phyloP scores from a whole-genome alignment of 2,888 invertebrate genomes.

The Choristoneura rosaceana region DNA sequence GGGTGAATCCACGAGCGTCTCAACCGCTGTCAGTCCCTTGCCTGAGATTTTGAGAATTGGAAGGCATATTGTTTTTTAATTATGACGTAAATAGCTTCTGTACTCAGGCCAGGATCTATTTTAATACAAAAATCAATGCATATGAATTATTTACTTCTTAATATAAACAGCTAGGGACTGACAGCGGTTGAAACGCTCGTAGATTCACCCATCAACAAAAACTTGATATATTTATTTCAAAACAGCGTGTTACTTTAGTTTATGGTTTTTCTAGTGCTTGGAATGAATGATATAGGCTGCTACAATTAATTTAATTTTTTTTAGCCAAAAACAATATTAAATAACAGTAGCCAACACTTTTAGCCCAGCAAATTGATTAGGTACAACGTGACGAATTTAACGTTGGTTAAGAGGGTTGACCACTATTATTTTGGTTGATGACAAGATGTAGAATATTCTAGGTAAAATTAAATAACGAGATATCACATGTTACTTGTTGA shows the following conservation, averaged over 20 bases:
- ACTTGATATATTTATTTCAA: neutral
- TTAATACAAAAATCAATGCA: too few species aligned
- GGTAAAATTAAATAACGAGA: neutral
- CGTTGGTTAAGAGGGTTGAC: neutral
- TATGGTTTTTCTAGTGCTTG: neutral
- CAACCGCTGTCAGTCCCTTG: too few species aligned
- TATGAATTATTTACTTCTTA: too few species aligned
- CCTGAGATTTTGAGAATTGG: too few species aligned
- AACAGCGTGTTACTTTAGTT: neutral
- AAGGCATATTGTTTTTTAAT: too few species aligned
- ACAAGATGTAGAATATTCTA: neutral
- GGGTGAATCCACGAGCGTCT: too few species aligned
- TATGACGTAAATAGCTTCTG: too few species aligned
- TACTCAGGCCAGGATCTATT: too few species aligned
- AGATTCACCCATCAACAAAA: too few species aligned
- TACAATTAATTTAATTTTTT: neutral
- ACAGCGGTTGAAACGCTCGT: too few species aligned
- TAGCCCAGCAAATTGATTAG: neutral
- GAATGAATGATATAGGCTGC: neutral
- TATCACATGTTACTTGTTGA: conserved; percentile 2
- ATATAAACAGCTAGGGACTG: too few species aligned
- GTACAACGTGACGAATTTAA: neutral
- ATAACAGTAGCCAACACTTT: neutral
- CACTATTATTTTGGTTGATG: neutral
- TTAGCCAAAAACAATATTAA: neutral